These are phyloP conservation scores for Drosophila putrida DNA, from an alignment of 2,888 invertebrate species.

Conservation along the genomic window DNA sequence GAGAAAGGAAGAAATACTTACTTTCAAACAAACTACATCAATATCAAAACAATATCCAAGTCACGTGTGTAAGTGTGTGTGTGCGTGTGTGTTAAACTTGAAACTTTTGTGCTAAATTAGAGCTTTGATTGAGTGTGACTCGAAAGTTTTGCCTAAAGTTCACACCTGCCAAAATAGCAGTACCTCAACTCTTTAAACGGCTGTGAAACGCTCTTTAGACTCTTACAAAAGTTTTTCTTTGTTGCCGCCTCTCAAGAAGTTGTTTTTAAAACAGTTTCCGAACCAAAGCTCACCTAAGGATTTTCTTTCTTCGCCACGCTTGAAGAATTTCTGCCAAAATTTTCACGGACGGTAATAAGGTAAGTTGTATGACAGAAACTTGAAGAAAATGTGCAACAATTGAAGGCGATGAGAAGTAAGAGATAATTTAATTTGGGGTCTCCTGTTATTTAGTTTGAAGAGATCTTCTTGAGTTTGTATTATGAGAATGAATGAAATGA, in stretches of 20 bases:
- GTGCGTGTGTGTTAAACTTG: slow-evolving; percentile 21
- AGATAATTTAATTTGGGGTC: background rate
- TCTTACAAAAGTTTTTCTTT: slow-evolving; percentile 60
- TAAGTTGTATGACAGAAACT: slow-evolving; percentile 60
- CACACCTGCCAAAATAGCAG: slow-evolving; percentile 37
- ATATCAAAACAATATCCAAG: slow-evolving; percentile 39
- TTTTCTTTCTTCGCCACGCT: slow-evolving; percentile 75
- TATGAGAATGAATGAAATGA: too few relatives aligned
- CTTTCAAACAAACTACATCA: slow-evolving; percentile 14
- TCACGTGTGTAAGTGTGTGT: slow-evolving; percentile 29
- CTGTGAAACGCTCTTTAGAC: slow-evolving; percentile 58
- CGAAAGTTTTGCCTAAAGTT: slow-evolving; percentile 55
- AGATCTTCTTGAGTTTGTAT: too few relatives aligned
- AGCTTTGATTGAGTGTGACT: slow-evolving; percentile 79
- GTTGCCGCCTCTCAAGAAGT: slow-evolving; percentile 28
- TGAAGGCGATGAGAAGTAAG: background rate
- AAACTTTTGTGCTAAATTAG: slow-evolving; percentile 81
- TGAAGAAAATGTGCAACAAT: background rate
- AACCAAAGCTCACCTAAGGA: slow-evolving; percentile 56
- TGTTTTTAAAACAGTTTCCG: slow-evolving; percentile 3
- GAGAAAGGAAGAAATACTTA: slow-evolving; percentile 2
- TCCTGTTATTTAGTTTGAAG: too few relatives aligned
- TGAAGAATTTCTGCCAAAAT: slow-evolving; percentile 84
- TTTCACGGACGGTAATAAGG: slow-evolving; percentile 86
- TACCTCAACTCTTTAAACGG: slow-evolving; percentile 30